Conservation (phyloP, 2,797 vertebrate species). For the Sebastiscus albofasciatus region DNA sequence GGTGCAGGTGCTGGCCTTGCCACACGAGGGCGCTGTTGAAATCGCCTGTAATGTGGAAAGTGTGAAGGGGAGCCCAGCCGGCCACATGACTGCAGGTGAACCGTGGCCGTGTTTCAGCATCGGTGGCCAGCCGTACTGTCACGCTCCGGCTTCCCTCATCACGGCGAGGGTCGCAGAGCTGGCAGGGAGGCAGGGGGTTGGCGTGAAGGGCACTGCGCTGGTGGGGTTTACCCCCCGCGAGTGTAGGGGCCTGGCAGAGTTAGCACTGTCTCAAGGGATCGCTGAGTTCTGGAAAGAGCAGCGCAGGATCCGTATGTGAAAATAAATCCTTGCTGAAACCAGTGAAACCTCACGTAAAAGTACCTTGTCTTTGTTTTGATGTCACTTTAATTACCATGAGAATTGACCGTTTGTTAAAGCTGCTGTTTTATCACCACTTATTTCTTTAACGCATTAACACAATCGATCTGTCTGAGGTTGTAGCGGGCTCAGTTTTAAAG, state of each 20-base stretch:
- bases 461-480: accelerated
- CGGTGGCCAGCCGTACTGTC: constrained; percentile 69
- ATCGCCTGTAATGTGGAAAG: constrained; percentile 85
- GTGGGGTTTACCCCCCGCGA: constrained; percentile 81
- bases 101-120: constrained; percentile 66
- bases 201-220: constrained; percentile 67
- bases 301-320: constrained; percentile 76
- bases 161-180: constrained; percentile 76
- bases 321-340: neutral
- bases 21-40: constrained; percentile 78
- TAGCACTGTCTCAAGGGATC: constrained; percentile 72
- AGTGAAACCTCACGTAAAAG: neutral
- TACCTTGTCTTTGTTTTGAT: neutral
- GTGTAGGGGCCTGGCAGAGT: constrained; percentile 79
- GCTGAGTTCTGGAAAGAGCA: constrained; percentile 83
- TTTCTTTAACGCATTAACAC: too few relatives aligned
- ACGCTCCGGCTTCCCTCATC: constrained; percentile 76
- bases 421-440: too few relatives aligned
- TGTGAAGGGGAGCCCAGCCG: constrained; percentile 48
- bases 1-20: constrained; percentile 83
- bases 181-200: constrained; percentile 64
- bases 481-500: accelerated
- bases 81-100: neutral
- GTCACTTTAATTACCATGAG: neutral
- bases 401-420: neutral